Conservation (phyloP, 2,888 invertebrate genomes). For the Meghimatium bilineatum region DNA sequence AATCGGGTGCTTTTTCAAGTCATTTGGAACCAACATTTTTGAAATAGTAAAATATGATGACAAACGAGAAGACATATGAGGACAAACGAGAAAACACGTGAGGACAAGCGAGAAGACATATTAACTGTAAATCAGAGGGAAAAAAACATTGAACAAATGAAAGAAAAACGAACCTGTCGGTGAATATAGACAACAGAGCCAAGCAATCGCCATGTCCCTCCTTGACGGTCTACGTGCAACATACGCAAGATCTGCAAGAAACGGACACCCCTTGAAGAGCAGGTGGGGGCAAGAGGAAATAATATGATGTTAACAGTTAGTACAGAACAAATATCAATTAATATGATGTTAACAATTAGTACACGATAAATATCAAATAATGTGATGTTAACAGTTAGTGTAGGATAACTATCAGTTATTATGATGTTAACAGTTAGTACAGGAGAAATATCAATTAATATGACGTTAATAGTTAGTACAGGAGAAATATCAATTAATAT, state of each 20-base stretch:
- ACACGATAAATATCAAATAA: background rate
- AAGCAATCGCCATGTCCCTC: slow-evolving; percentile 88
- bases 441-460: background rate
- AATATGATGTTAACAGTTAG: background rate
- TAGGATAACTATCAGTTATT: background rate
- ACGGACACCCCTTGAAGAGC: slow-evolving; percentile 82
- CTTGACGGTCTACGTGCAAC: slow-evolving; percentile 90
- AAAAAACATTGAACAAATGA: background rate
- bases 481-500: background rate
- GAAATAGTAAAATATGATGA: no score
- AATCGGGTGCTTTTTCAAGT: no score
- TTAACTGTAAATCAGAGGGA: no score
- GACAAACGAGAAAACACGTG: background rate
- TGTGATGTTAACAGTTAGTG: background rate
- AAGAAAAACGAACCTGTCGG: slow-evolving; percentile 45
- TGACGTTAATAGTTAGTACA: background rate
- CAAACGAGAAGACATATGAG: no score
- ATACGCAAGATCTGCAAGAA: slow-evolving; percentile 89
- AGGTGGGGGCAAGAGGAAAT: background rate
- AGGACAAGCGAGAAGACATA: background rate
- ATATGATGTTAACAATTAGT: background rate
- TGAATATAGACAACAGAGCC: slow-evolving; percentile 83
- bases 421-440: background rate
- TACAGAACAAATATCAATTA: background rate
- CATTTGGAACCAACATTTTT: no score